Conservation (phyloP, 2,888 invertebrate species). For the Criorhina ranunculi region DNA sequence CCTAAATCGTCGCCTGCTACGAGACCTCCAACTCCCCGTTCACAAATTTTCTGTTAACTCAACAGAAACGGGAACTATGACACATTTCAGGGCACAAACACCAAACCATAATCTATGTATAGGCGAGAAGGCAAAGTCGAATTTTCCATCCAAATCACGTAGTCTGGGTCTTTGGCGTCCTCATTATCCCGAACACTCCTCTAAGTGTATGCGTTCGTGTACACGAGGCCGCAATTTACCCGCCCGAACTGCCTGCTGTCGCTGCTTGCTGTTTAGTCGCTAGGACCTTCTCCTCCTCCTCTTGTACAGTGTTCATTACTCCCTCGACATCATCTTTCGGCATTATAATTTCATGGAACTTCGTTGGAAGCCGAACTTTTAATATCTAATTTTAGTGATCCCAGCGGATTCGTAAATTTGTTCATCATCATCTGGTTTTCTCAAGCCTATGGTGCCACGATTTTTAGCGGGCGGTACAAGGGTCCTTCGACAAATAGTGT, state of each 20-base stretch:
- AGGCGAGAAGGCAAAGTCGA: conserved; percentile 24
- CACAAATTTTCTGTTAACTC: conserved; percentile 63
- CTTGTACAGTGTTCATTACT: conserved; percentile 64
- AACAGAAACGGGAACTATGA: conserved; percentile 66
- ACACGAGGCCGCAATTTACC: conserved; percentile 62
- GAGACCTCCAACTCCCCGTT: conserved; percentile 30
- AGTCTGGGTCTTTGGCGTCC: conserved; percentile 63
- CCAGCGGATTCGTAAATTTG: conserved; percentile 73
- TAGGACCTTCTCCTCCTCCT: conserved; percentile 22
- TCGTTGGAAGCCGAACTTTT: conserved; percentile 69
- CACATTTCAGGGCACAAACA: conserved; percentile 58
- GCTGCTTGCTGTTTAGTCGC: conserved; percentile 19
- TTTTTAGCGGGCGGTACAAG: conserved; percentile 5
- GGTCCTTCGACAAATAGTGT: conserved; percentile 38
- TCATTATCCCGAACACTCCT: conserved; percentile 60
- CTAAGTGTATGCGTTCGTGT: conserved; percentile 60
- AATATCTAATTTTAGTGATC: conserved; percentile 76
- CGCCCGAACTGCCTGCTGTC: conserved; percentile 1
- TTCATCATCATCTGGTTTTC: conserved; percentile 73
- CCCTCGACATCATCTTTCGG: conserved; percentile 71
- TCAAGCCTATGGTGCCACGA: conserved; percentile 54
- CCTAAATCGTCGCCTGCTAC: conserved; percentile 15
- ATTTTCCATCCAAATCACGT: conserved; percentile 73
- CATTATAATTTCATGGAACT: conserved; percentile 74
- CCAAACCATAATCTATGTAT: conserved; percentile 52